Percentiles rank a stretch among this genome's conserved stretches.
phyloP scores from a whole-genome alignment of 1,140 invertebrate species.

The Charaxes varanes region DNA sequence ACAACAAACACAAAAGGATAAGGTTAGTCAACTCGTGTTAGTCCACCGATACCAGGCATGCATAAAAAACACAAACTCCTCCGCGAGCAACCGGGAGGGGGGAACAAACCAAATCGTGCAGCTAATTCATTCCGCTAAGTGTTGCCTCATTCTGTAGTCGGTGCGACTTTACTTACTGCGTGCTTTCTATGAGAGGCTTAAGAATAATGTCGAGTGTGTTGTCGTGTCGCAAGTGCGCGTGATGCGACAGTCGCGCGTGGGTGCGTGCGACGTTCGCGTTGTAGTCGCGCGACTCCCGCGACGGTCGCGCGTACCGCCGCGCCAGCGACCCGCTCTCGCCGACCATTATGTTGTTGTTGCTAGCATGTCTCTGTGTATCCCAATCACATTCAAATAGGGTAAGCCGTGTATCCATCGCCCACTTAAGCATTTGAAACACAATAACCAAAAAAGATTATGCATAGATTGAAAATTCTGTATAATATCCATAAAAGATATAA shows the following conservation, averaged over 20 bases:
- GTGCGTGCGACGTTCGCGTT: conserved; percentile 68
- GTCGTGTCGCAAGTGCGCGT: conserved; percentile 53
- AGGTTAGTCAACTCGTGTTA: conserved; percentile 52
- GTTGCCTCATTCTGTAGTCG: conserved; percentile 38
- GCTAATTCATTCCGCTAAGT: conserved; percentile 58
- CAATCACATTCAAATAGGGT: conserved; percentile 57
- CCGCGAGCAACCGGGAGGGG: conserved; percentile 35
- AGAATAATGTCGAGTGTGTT: conserved; percentile 74
- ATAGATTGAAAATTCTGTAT: too few species aligned
- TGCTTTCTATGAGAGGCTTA: conserved; percentile 74
- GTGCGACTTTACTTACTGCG: conserved; percentile 69
- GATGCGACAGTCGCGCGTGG: conserved; percentile 43
- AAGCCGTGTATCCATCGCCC: too few species aligned
- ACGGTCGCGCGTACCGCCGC: conserved; percentile 54
- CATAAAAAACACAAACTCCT: conserved; percentile 34
- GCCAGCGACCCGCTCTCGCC: conserved; percentile 66
- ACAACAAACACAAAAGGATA: conserved; percentile 21
- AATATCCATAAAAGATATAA: too few species aligned
- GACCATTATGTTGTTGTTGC: conserved; percentile 74
- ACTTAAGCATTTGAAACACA: too few species aligned
- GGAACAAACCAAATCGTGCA: conserved; percentile 53
- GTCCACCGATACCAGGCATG: conserved; percentile 30
- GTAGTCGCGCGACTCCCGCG: conserved; percentile 53
- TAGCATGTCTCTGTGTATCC: conserved; percentile 74
- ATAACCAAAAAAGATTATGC: too few species aligned